phyloP scores from a whole-genome alignment of 1,140 invertebrate species.

The Microplitis mediator region DNA sequence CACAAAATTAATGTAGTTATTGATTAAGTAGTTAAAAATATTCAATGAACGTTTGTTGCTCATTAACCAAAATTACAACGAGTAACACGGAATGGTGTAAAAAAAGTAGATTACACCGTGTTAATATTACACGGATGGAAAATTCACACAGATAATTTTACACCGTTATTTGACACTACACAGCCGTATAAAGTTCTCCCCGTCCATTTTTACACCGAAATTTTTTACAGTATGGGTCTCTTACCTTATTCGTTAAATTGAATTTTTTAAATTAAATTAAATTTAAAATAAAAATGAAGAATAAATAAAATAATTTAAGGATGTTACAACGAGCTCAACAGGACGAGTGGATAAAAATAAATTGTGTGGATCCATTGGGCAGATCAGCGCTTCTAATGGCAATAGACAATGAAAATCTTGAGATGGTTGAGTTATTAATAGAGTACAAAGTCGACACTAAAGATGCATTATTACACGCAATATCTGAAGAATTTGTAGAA shows the following conservation, averaged over 20 bases:
- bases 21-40: too few species aligned
- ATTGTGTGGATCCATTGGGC: slow-evolving; percentile 96
- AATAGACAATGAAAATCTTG: slow-evolving; percentile 98
- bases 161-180: too few species aligned
- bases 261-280: background rate
- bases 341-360: slow-evolving; percentile 88
- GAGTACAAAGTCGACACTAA: slow-evolving; percentile 87
- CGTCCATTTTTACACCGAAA: too few species aligned
- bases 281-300: background rate
- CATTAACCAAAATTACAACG: too few species aligned
- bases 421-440: slow-evolving; percentile 96
- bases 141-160: too few species aligned
- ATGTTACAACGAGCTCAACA: slow-evolving; percentile 80
- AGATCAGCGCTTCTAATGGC: slow-evolving; percentile 91
- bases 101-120: too few species aligned
- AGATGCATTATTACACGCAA: slow-evolving; percentile 94
- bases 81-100: too few species aligned
- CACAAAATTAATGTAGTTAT: too few species aligned
- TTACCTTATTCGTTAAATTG: background rate
- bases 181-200: too few species aligned
- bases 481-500: slow-evolving; percentile 97
- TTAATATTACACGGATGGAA: too few species aligned
- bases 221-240: too few species aligned
- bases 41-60: too few species aligned
- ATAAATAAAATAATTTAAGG: slow-evolving; percentile 53